phyloP scores from a whole-genome alignment of 2,113 vertebrate genomes.

The Macaca nemestrina region DNA sequence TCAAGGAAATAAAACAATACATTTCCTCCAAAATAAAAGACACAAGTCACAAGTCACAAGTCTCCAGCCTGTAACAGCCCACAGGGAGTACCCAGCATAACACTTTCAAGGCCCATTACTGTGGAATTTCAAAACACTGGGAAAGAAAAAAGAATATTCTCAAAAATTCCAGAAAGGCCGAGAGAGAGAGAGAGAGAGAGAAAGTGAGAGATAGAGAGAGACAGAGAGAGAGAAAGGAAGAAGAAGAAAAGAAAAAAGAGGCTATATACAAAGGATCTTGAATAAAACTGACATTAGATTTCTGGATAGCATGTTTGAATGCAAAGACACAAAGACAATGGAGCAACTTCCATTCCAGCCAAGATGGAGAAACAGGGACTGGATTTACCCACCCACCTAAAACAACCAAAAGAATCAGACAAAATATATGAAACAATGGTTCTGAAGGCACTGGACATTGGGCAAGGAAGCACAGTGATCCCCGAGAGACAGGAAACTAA shows the following conservation, averaged over 20 bases:
- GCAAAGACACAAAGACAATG: background rate
- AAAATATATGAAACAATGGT: background rate
- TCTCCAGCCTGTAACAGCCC: background rate
- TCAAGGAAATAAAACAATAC: background rate
- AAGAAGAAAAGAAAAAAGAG: too few species aligned
- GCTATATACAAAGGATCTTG: background rate
- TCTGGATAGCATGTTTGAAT: background rate
- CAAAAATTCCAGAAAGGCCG: background rate
- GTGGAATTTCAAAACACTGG: background rate
- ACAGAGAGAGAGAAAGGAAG: too few species aligned
- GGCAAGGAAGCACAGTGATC: background rate
- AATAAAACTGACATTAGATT: background rate
- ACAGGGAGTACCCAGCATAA: background rate
- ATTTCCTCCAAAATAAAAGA: background rate
- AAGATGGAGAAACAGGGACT: background rate
- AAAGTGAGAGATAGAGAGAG: too few species aligned
- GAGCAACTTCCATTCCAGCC: background rate
- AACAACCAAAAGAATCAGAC: background rate
- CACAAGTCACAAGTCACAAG: background rate
- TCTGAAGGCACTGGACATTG: background rate
- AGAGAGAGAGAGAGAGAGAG: too few species aligned
- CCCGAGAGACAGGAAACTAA: background rate
- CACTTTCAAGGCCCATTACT: background rate
- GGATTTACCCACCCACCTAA: background rate
- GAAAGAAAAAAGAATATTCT: background rate